Conservation (phyloP, 2,888 invertebrate species). For the Rutpela maculata region DNA sequence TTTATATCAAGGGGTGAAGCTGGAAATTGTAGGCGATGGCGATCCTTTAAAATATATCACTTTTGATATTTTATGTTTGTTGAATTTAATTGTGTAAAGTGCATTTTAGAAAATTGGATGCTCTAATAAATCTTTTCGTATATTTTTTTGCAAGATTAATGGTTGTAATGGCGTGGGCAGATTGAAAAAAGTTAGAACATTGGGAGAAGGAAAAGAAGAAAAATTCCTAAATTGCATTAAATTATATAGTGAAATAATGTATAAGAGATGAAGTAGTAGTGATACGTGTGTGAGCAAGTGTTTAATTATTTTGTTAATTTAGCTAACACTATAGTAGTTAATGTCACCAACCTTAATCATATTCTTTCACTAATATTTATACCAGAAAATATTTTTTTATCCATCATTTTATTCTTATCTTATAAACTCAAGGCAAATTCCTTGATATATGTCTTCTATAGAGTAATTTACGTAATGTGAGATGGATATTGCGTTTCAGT, state of each 20-base stretch:
- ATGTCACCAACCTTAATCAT: too few relatives aligned
- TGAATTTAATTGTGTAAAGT: constrained; percentile 52
- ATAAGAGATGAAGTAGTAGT: neutral
- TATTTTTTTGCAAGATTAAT: constrained; percentile 31
- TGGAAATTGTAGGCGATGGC: constrained; percentile 55
- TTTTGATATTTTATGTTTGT: constrained; percentile 49
- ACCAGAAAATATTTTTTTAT: too few relatives aligned
- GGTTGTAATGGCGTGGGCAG: neutral
- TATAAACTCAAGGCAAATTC: too few relatives aligned
- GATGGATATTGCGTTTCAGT: too few relatives aligned
- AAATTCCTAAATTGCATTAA: neutral
- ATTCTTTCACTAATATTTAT: too few relatives aligned
- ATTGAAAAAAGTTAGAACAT: neutral
- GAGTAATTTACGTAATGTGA: too few relatives aligned
- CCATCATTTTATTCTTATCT: too few relatives aligned
- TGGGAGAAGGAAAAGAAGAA: neutral
- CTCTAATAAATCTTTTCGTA: constrained; percentile 26
- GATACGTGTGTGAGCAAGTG: too few relatives aligned
- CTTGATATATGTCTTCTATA: too few relatives aligned
- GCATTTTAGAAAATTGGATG: constrained; percentile 46
- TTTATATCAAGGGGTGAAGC: constrained; percentile 66
- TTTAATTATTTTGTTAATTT: too few relatives aligned
- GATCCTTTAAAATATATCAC: constrained; percentile 52
- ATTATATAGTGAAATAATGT: neutral
- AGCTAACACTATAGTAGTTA: too few relatives aligned